Evolutionary conservation across 2,113 vertebrate species (phyloP).

Genomic region (Felis catus): DNA sequence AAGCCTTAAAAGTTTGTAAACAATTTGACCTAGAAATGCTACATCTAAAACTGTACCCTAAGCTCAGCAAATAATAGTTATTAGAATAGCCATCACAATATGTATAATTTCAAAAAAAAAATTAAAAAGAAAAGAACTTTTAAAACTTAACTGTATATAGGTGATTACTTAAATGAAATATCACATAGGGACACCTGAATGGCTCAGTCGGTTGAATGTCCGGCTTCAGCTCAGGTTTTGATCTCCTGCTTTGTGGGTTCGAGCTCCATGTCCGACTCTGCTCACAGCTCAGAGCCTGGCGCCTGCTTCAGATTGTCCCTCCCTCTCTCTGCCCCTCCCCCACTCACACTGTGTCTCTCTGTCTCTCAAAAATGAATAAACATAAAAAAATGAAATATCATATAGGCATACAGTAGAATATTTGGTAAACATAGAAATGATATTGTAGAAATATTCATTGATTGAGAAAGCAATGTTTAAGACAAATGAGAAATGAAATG

Average conservation of each 20-base stretch:
- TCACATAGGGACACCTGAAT: background rate
- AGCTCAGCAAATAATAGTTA: background rate
- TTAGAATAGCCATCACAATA: background rate
- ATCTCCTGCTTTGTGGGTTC: too few relatives aligned
- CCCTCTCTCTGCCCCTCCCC: too few relatives aligned
- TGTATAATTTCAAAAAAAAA: background rate
- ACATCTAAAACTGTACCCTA: background rate
- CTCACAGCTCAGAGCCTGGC: too few relatives aligned
- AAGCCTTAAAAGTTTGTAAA: background rate
- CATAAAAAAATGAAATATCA: background rate
- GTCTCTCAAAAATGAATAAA: too few relatives aligned
- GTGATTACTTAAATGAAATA: background rate
- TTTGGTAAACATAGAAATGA: background rate
- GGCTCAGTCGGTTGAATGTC: too few relatives aligned
- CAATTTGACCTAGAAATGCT: background rate
- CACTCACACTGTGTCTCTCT: too few relatives aligned
- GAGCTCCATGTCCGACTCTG: too few relatives aligned
- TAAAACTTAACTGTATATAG: background rate
- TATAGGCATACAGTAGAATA: background rate
- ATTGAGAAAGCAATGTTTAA: background rate
- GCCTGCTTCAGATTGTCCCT: too few relatives aligned
- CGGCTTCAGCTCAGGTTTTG: too few relatives aligned
- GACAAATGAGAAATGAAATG: background rate
- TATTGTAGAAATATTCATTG: background rate
- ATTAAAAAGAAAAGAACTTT: background rate